These are phyloP conservation scores for Spheniscus humboldti DNA, from an alignment of 2,797 vertebrate genomes.

Conservation along the genomic window DNA sequence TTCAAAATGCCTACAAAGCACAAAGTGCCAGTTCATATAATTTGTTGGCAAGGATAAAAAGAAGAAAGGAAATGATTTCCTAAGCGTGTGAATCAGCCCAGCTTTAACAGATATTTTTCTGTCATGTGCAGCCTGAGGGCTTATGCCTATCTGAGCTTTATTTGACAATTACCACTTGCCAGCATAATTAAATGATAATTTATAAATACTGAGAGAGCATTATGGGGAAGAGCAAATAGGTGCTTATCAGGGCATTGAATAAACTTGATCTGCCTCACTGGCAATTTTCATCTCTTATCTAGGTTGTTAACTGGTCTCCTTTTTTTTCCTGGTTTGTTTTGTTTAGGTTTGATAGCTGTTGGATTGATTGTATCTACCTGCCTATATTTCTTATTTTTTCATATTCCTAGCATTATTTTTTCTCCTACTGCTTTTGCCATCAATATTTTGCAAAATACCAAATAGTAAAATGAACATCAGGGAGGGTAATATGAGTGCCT, in stretches of 20 bases:
- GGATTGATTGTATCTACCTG: constrained; percentile 62
- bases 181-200: constrained; percentile 92
- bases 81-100: constrained; percentile 80
- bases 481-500: neutral
- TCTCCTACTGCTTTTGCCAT: constrained; percentile 17
- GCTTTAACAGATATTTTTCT: constrained; percentile 82
- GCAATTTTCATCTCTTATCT: constrained; percentile 86
- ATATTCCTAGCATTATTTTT: constrained; percentile 28
- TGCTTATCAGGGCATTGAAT: constrained; percentile 85
- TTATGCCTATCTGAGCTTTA: constrained; percentile 83
- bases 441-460: constrained; percentile 44
- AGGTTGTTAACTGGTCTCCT: constrained; percentile 75
- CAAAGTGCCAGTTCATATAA: constrained; percentile 78
- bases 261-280: constrained; percentile 85
- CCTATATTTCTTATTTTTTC: constrained; percentile 19
- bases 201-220: constrained; percentile 89
- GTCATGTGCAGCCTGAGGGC: constrained; percentile 78
- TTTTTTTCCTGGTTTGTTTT: constrained; percentile 44
- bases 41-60: constrained; percentile 81
- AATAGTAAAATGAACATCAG: neutral
- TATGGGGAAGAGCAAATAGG: constrained; percentile 87
- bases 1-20: constrained; percentile 80
- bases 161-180: constrained; percentile 89
- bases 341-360: constrained; percentile 72
- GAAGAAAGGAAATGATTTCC: constrained; percentile 81